Evolutionary conservation across 2,113 vertebrate species (phyloP).

Genomic region (Hippoglossus stenolepis): DNA sequence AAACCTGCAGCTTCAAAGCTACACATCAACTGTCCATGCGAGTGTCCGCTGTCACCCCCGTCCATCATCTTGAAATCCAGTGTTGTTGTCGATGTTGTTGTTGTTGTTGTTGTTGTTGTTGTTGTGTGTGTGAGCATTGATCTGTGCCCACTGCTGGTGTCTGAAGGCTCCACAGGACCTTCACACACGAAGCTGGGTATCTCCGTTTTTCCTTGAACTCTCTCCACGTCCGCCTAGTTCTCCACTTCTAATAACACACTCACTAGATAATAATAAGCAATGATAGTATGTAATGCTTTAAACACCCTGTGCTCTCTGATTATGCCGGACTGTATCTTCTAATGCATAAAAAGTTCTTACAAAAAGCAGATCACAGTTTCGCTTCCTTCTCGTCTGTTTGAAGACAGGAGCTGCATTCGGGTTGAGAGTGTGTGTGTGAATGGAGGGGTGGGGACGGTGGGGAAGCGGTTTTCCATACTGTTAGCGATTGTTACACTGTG

Average conservation of each 20-base stretch:
- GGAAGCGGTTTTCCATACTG: slow-evolving; percentile 24
- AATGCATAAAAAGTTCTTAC: slow-evolving; percentile 15
- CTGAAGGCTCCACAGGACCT: slow-evolving; percentile 76
- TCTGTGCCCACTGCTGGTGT: slow-evolving; percentile 65
- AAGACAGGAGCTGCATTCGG: slow-evolving; percentile 39
- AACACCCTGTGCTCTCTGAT: slow-evolving; percentile 13
- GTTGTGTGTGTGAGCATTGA: slow-evolving; percentile 59
- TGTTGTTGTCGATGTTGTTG: slow-evolving; percentile 37
- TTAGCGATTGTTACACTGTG: slow-evolving; percentile 8
- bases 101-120: slow-evolving; percentile 58
- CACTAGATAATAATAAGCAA: slow-evolving; percentile 11
- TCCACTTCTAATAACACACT: slow-evolving; percentile 46
- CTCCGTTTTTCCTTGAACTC: slow-evolving; percentile 62
- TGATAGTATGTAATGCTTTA: background rate
- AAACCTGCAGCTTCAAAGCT: slow-evolving; percentile 48
- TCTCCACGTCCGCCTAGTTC: slow-evolving; percentile 58
- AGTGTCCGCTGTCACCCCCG: slow-evolving; percentile 52
- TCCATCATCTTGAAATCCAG: slow-evolving; percentile 63
- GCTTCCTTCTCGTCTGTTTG: slow-evolving; percentile 29
- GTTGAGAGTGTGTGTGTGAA: slow-evolving; percentile 27
- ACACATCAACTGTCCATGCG: slow-evolving; percentile 56
- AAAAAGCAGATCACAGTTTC: slow-evolving; percentile 26
- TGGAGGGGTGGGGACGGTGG: slow-evolving; percentile 12
- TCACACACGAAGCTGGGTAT: slow-evolving; percentile 59
- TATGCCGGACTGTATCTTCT: slow-evolving; percentile 14